A percentile compares a stretch with the other conserved stretches of the same genome.
Evolutionary conservation across 2,797 vertebrate species (phyloP).

Genomic region (Denticeps clupeoides): DNA sequence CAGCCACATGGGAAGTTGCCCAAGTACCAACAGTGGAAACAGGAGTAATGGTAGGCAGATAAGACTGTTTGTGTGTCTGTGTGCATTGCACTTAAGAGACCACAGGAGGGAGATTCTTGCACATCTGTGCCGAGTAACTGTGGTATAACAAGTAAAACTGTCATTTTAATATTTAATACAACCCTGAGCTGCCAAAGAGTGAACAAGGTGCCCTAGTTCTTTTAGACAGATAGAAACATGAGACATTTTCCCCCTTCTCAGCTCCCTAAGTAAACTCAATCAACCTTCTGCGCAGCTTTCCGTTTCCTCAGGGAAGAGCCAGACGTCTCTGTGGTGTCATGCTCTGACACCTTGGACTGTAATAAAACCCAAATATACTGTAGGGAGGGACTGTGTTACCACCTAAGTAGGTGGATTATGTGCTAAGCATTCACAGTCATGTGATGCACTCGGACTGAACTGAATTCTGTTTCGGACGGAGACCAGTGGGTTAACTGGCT

Average conservation of each 20-base stretch:
- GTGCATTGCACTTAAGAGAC: no score
- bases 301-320: background rate
- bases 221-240: constrained; percentile 5
- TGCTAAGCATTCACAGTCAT: no score
- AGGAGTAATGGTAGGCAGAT: no score
- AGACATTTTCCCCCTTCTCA: background rate
- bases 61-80: no score
- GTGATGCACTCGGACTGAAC: background rate
- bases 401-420: no score
- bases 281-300: background rate
- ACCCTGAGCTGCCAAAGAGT: background rate
- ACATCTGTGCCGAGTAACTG: background rate
- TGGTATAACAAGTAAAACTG: background rate
- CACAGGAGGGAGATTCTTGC: no score
- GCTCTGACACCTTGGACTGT: background rate
- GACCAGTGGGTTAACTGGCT: no score
- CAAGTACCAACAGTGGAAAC: no score
- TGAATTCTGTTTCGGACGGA: no score
- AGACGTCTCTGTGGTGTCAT: background rate
- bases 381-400: no score
- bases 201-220: background rate
- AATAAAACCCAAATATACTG: background rate
- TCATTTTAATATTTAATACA: background rate
- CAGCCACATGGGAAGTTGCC: no score
- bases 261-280: background rate